phyloP scores from a whole-genome alignment of 2,797 vertebrate genomes.

The Falco cherrug region DNA sequence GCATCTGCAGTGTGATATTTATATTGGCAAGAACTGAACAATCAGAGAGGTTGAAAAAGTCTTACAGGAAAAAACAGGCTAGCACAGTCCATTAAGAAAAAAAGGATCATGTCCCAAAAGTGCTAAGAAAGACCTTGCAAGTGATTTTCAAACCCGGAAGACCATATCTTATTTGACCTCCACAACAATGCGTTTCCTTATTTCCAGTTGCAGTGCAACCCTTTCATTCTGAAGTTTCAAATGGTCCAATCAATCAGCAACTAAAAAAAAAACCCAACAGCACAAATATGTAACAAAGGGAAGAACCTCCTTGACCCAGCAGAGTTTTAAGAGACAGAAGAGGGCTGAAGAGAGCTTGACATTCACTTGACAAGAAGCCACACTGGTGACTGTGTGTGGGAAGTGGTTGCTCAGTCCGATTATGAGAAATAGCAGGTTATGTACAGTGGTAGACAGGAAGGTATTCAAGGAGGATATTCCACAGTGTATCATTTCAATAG shows the following conservation, averaged over 20 bases:
- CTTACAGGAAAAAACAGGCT: neutral
- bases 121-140: neutral
- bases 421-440: neutral
- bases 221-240: neutral
- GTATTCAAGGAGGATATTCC: neutral
- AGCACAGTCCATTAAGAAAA: neutral
- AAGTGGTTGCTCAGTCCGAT: neutral
- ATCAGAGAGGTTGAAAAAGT: neutral
- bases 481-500: neutral
- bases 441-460: neutral
- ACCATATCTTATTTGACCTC: neutral
- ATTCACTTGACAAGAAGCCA: neutral
- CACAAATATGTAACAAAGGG: neutral
- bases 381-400: neutral
- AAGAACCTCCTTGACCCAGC: neutral
- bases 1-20: neutral
- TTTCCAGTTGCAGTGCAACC: neutral
- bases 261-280: neutral
- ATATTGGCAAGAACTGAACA: neutral
- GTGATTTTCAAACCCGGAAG: neutral
- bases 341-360: neutral
- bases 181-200: neutral
- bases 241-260: neutral
- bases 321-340: neutral
- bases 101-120: neutral